Evolutionary conservation across 2,888 invertebrate species (phyloP), one percentile per base, ranked within the genome.

Genomic region (Agrochola circellaris): DNA sequence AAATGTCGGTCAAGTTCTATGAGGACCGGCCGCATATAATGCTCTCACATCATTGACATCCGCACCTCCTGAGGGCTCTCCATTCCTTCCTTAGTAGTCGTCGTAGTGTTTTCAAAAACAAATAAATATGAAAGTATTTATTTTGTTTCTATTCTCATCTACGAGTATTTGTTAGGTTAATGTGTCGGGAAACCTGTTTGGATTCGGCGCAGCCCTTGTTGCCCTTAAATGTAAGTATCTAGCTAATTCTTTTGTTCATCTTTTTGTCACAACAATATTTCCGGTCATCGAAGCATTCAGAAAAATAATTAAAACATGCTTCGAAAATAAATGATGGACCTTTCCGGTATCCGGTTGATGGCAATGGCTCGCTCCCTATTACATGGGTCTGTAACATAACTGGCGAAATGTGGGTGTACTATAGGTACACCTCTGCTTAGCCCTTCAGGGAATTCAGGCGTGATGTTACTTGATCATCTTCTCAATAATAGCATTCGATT

Each of bases 51-150:
- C n/a, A 26, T n/a, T 54, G 42, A 20, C 30, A 23, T 17, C 2
- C 9, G 6, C 30, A 51, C 11, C 42, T 61, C 11, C 20, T 20
- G 15, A 54, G 5, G 45, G 15, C 1, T 48, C 8, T 1, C 17
- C 0, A n/a, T 58, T 58, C 13, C 58, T 51, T 70, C 30, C 42
- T 42, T 17, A 26, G 4, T 13, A n/a, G n/a, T n/a, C n/a, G n/a
- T n/a, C n/a, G 15, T 17, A 48, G 17, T 42, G 3, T 11, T 17
- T 76, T 30, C 5, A 60, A 75, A 54, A 30, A 60, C 17, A 42
- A 61, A n/a, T 38, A n/a, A 77, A 38, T 8, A 79, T 68, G 69
- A 78, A 78, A 26, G 4, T 62, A 13, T 42, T 45, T 23, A 23
- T 54, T 26, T 54, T 68, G 17, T 23, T 62, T 13, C 17, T 58